Evolutionary conservation across 2,888 invertebrate genomes (phyloP).

Genomic region (Drosophila phalerata): DNA sequence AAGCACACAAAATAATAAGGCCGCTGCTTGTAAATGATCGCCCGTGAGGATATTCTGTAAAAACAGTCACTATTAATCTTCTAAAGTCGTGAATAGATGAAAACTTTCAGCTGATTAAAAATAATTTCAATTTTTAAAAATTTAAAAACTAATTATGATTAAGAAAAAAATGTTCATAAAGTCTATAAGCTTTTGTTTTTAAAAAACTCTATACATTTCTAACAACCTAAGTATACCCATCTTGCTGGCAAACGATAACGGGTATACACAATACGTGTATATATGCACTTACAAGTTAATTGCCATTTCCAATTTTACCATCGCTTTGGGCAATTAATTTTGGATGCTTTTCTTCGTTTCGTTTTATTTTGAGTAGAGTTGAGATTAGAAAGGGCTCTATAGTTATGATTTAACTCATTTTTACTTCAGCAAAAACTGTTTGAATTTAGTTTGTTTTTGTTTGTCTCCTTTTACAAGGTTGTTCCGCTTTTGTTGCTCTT

Average conservation of each 20-base stretch:
- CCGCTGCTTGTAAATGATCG: background rate
- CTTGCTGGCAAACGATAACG: background rate
- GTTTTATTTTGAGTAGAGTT: conserved; percentile 5
- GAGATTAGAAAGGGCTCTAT: conserved; percentile 10
- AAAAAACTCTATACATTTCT: background rate
- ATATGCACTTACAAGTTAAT: conserved; percentile 51
- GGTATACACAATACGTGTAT: conserved; percentile 11
- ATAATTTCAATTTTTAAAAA: background rate
- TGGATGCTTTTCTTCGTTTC: conserved; percentile 11
- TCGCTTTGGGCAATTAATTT: conserved; percentile 42
- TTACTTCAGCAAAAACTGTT: background rate
- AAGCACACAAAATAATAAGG: conserved; percentile 16
- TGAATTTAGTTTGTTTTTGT: conserved; percentile 16
- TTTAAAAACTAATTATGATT: too few species aligned
- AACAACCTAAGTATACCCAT: background rate
- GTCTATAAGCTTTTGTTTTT: too few species aligned
- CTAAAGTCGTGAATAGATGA: background rate
- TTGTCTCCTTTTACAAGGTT: conserved; percentile 7
- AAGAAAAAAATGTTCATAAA: too few species aligned
- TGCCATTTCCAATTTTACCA: conserved; percentile 46
- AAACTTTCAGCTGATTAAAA: background rate
- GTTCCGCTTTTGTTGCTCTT: conserved; percentile 3
- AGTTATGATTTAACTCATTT: conserved; percentile 24
- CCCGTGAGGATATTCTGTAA: background rate
- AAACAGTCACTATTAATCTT: background rate